A percentile compares a stretch with the other conserved stretches of the same genome.
Evolutionary conservation across 2,113 vertebrate genomes (phyloP).

Genomic region (Cathartes aura): DNA sequence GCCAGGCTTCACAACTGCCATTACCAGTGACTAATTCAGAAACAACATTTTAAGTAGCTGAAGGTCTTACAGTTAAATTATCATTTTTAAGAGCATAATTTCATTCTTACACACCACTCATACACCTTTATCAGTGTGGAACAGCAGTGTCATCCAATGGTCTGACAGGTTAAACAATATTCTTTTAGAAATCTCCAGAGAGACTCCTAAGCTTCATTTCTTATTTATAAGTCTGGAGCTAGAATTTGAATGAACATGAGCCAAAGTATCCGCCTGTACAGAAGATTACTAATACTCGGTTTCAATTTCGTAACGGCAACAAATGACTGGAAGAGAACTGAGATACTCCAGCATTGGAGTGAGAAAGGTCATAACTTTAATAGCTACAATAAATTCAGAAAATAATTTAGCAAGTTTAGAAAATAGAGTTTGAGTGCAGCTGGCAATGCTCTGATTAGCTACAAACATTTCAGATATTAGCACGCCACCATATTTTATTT

Average conservation of each 20-base stretch:
- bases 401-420: not conserved
- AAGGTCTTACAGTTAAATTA: not conserved
- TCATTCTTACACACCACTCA: not conserved
- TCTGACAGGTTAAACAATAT: not conserved
- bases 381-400: not conserved
- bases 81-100: not conserved
- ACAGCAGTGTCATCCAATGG: constrained; percentile 17
- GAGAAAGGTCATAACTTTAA: not conserved
- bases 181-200: not conserved
- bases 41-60: not conserved
- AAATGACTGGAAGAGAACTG: not conserved
- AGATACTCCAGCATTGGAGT: not conserved
- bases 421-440: not conserved
- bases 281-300: not conserved
- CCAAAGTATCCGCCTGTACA: not conserved
- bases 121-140: not conserved
- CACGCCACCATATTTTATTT: not conserved
- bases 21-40: not conserved
- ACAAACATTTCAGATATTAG: not conserved
- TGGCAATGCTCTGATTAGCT: not conserved
- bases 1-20: not conserved
- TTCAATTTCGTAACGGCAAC: not conserved
- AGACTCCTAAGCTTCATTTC: not conserved
- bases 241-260: constrained; percentile 8
- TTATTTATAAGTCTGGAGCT: not conserved